Conservation (phyloP, 2,113 vertebrate species). For the Panthera uncia region DNA sequence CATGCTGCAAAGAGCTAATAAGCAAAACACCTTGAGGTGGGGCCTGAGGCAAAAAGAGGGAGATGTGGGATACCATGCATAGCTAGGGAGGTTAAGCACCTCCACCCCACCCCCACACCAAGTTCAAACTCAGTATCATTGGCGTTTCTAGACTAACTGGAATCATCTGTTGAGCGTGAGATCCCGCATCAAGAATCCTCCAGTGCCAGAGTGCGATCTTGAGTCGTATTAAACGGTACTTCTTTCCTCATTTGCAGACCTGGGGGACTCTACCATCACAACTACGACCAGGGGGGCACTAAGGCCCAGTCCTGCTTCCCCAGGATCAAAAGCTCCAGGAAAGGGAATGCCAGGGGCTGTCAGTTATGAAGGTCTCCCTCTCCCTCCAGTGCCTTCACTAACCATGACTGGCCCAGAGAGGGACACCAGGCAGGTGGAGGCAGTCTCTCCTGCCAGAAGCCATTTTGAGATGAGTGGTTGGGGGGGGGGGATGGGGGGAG, state of each 20-base stretch:
- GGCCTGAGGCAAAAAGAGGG: neutral
- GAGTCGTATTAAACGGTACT: neutral
- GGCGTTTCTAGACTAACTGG: neutral
- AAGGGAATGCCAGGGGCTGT: neutral
- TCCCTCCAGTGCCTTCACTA: fast-evolving
- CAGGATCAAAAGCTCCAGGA: neutral
- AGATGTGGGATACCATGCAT: fast-evolving
- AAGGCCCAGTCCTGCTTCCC: neutral
- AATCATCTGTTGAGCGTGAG: neutral
- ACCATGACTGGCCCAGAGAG: neutral
- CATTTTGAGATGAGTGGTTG: neutral
- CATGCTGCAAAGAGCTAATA: neutral
- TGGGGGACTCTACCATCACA: neutral
- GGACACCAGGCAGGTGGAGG: neutral
- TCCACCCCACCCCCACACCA: neutral
- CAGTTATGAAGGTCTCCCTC: neutral
- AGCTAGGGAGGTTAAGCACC: neutral
- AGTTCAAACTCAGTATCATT: neutral
- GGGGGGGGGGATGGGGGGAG: neutral
- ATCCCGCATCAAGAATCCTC: neutral
- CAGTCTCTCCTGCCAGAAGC: neutral
- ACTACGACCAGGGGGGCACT: fast-evolving
- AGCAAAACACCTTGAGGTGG: neutral
- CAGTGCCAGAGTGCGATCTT: fast-evolving
- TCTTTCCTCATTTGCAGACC: neutral